Percentiles rank a stretch among this genome's conserved stretches.
These are phyloP conservation scores for Pardalotus punctatus DNA, from an alignment of 2,113 vertebrate genomes.

Conservation along the genomic window DNA sequence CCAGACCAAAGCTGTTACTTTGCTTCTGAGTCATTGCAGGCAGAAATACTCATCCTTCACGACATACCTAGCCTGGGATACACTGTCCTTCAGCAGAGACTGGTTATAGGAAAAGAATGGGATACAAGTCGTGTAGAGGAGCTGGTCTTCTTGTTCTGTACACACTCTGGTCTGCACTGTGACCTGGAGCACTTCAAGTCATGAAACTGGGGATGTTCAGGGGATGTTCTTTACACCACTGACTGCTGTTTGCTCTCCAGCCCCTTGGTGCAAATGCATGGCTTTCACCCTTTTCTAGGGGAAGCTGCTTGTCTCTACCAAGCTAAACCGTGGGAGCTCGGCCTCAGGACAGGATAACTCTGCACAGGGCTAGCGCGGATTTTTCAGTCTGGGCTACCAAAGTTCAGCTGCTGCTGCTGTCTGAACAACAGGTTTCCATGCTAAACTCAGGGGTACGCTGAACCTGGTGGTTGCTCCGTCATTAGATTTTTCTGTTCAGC, in stretches of 20 bases:
- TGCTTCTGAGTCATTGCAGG: slow-evolving; percentile 32
- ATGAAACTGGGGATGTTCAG: background rate
- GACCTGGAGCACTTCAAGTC: background rate
- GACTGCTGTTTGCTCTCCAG: background rate
- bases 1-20: slow-evolving; percentile 43
- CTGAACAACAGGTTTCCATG: background rate
- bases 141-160: background rate
- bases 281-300: background rate
- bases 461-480: background rate
- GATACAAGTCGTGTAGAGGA: fast-evolving
- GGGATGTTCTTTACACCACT: background rate
- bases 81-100: background rate
- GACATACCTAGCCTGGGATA: background rate
- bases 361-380: background rate
- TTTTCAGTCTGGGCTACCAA: background rate
- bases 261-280: background rate
- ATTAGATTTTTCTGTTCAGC: background rate
- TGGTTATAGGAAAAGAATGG: background rate
- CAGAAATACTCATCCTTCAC: background rate
- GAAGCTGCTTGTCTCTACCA: background rate
- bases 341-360: background rate
- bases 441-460: background rate
- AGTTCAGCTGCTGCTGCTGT: background rate
- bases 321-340: background rate
- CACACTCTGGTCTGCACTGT: fast-evolving